Conservation (phyloP, 1,140 invertebrate species). For the Conus ventricosus region DNA sequence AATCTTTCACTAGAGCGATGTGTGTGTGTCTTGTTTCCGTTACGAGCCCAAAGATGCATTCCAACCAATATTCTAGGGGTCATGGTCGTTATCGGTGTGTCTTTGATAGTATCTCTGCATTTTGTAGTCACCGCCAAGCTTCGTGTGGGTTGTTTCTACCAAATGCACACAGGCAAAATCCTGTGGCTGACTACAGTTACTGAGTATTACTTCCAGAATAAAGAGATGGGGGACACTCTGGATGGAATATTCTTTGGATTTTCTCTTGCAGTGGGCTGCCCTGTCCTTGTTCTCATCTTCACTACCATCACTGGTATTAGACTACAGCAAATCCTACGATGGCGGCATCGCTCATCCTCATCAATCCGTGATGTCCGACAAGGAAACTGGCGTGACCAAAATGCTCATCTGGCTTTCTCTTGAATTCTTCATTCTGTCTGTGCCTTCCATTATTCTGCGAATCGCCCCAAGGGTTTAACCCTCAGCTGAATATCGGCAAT, state of each 20-base stretch:
- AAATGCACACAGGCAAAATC: background rate
- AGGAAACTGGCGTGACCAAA: conserved; percentile 6
- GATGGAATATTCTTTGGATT: conserved; percentile 21
- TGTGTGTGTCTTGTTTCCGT: background rate
- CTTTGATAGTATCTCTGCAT: background rate
- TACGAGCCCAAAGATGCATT: background rate
- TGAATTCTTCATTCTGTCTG: background rate
- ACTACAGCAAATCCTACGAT: background rate
- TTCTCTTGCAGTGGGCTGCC: conserved; percentile 5
- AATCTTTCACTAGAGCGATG: background rate
- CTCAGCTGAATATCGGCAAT: background rate
- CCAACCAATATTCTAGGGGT: background rate
- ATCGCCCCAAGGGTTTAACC: background rate
- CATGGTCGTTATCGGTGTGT: background rate
- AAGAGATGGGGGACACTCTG: background rate
- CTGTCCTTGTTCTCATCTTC: background rate
- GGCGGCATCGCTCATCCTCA: background rate
- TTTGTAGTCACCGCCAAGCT: background rate
- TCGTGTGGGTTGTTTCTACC: background rate
- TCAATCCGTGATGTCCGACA: background rate
- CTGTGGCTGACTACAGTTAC: background rate
- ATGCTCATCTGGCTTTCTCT: background rate
- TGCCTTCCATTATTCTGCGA: background rate
- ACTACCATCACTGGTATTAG: background rate
- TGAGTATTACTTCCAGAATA: background rate